A percentile compares a stretch with the other conserved stretches of the same genome.
phyloP scores from a whole-genome alignment of 1,140 invertebrate genomes.

The Arctopsyche grandis region DNA sequence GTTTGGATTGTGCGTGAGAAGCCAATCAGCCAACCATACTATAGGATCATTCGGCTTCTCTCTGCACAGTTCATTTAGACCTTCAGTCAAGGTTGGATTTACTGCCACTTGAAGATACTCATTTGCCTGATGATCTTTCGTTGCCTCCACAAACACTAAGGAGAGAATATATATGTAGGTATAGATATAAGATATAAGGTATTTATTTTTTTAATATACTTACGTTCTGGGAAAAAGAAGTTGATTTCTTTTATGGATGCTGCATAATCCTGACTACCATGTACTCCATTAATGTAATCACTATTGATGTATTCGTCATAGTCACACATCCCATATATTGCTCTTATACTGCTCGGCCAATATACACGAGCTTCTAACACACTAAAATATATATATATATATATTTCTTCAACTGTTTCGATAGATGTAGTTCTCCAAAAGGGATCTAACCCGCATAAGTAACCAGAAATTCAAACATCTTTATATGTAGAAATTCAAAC shows the following conservation, averaged over 20 bases:
- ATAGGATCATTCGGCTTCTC: constrained; percentile 79
- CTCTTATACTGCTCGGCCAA: constrained; percentile 78
- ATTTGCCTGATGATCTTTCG: constrained; percentile 65
- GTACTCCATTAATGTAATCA: constrained; percentile 78
- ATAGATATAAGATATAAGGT: not conserved
- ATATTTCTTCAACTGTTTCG: not conserved
- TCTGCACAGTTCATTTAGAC: constrained; percentile 75
- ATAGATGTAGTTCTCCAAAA: too few species aligned
- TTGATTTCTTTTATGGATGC: constrained; percentile 85
- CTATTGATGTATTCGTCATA: constrained; percentile 64
- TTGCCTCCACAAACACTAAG: constrained; percentile 4
- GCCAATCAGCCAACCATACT: constrained; percentile 81
- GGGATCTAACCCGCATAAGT: too few species aligned
- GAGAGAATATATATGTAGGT: not conserved
- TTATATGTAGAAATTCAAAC: too few species aligned
- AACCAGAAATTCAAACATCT: too few species aligned
- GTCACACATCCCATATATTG: constrained; percentile 71
- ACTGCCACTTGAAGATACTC: constrained; percentile 77
- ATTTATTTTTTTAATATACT: not conserved
- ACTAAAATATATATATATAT: constrained; percentile 54
- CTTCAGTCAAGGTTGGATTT: constrained; percentile 73
- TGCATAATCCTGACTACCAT: constrained; percentile 79
- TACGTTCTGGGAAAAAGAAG: constrained; percentile 88
- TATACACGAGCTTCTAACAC: constrained; percentile 73
- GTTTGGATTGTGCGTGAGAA: constrained; percentile 80